Evolutionary conservation across 2,797 vertebrate species (phyloP).

Genomic region (Austrolebias charrua): DNA sequence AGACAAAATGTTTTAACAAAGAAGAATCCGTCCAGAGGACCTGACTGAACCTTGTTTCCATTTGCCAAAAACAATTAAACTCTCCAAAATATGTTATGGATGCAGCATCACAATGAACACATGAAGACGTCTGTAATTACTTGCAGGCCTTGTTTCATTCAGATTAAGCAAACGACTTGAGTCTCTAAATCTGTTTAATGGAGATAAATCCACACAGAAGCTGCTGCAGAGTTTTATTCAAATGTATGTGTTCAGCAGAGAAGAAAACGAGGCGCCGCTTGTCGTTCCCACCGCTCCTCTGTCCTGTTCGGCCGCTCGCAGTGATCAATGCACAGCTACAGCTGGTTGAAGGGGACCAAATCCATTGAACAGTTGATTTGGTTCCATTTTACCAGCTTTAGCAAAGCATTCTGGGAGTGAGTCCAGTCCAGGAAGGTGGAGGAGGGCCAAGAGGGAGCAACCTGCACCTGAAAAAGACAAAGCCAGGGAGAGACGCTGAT

Average conservation of each 20-base stretch:
- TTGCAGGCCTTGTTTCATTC: constrained; percentile 49
- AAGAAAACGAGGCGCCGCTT: constrained; percentile 13
- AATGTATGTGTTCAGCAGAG: constrained; percentile 11
- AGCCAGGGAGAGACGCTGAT: constrained; percentile 36
- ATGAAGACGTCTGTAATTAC: constrained; percentile 48
- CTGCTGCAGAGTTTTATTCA: too few relatives aligned
- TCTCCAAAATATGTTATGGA: constrained; percentile 35
- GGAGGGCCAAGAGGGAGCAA: too few relatives aligned
- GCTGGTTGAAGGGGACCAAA: constrained; percentile 99
- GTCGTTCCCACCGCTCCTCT: too few relatives aligned
- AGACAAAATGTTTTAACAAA: too few relatives aligned
- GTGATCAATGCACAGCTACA: constrained; percentile 99
- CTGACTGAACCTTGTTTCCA: too few relatives aligned
- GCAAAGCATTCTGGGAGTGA: constrained; percentile 90
- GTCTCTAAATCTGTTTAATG: constrained; percentile 35
- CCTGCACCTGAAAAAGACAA: constrained; percentile 57
- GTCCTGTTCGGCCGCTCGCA: constrained; percentile 5
- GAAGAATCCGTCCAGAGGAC: too few relatives aligned
- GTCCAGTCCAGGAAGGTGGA: too few relatives aligned
- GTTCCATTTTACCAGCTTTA: constrained; percentile 99
- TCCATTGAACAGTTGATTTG: constrained; percentile 99
- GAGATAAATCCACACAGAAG: constrained; percentile 38
- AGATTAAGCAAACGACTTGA: constrained; percentile 40
- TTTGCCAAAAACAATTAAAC: constrained; percentile 19
- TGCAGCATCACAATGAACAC: constrained; percentile 9